Conservation (phyloP, 2,113 vertebrate genomes). For the Leptodactylus fuscus region DNA sequence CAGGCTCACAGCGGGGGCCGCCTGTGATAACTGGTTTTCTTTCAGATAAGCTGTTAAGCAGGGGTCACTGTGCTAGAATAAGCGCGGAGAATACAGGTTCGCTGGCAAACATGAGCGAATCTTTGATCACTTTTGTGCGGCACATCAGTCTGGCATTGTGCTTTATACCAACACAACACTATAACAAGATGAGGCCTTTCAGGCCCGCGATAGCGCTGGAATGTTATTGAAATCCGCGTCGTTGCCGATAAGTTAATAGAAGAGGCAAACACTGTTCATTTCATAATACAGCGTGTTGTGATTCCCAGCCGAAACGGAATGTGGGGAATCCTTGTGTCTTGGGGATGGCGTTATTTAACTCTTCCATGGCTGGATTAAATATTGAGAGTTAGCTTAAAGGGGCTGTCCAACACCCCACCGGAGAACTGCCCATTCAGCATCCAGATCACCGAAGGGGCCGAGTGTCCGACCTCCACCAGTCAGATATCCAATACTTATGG, state of each 20-base stretch:
- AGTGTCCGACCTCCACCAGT: too few relatives aligned
- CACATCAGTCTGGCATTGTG: slow-evolving; percentile 96
- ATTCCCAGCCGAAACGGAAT: slow-evolving; percentile 90
- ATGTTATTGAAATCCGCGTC: slow-evolving; percentile 91
- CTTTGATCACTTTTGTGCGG: slow-evolving; percentile 94
- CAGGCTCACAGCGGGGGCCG: slow-evolving; percentile 76
- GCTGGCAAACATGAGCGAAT: slow-evolving; percentile 80
- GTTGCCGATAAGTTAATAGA: slow-evolving; percentile 88
- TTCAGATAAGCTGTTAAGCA: slow-evolving; percentile 86
- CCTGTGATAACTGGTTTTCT: slow-evolving; percentile 86
- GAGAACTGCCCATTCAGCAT: too few relatives aligned
- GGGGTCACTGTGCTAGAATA: slow-evolving; percentile 85
- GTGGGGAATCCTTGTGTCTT: slow-evolving; percentile 78
- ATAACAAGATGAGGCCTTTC: slow-evolving; percentile 81
- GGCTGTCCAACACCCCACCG: not conserved
- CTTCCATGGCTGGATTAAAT: not conserved
- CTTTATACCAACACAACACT: slow-evolving; percentile 92
- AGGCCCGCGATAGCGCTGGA: slow-evolving; percentile 88
- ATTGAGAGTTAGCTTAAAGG: not conserved
- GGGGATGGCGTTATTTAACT: slow-evolving; percentile 18
- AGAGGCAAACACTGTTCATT: slow-evolving; percentile 98
- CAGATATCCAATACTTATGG: too few relatives aligned
- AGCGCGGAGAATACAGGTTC: slow-evolving; percentile 84
- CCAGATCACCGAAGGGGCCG: too few relatives aligned
- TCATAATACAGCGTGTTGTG: slow-evolving; percentile 85